Evolutionary conservation across 2,888 invertebrate genomes (phyloP).

Genomic region (Hydriomena furcata): DNA sequence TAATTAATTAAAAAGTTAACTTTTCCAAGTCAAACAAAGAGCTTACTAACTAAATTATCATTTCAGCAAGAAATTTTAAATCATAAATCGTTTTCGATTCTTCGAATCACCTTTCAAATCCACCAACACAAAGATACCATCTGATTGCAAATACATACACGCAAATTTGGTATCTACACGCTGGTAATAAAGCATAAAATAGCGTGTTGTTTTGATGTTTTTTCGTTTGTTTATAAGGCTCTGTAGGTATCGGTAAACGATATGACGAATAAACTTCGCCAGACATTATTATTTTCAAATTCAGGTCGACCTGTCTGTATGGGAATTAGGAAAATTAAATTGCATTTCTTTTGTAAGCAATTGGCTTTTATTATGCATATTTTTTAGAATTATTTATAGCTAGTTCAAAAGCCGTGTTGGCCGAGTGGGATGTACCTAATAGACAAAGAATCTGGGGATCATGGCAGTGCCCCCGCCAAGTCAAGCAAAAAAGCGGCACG

Average conservation of each 20-base stretch:
- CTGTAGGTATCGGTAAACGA: conserved; percentile 37
- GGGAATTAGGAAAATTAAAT: conserved; percentile 51
- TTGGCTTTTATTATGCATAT: too few relatives aligned
- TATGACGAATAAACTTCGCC: conserved; percentile 59
- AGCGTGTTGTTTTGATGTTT: neutral
- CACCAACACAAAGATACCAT: conserved; percentile 16
- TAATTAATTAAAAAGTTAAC: conserved; percentile 1
- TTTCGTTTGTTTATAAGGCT: neutral
- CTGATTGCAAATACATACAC: conserved; percentile 17
- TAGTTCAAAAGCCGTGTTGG: too few relatives aligned
- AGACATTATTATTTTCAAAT: conserved; percentile 80
- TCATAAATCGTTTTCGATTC: conserved; percentile 57
- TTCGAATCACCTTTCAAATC: conserved; percentile 49
- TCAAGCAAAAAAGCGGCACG: too few relatives aligned
- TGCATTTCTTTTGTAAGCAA: neutral
- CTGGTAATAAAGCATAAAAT: neutral
- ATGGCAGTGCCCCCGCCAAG: too few relatives aligned
- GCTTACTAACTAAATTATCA: conserved; percentile 21
- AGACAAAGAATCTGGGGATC: too few relatives aligned
- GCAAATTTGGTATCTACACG: neutral
- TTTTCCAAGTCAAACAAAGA: conserved; percentile 20
- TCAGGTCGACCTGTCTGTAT: conserved; percentile 70
- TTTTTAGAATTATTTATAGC: too few relatives aligned
- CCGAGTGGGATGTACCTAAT: too few relatives aligned
- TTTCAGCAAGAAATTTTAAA: conserved; percentile 43